A percentile compares a stretch with the other conserved stretches of the same genome.
Conservation (phyloP, 1,140 invertebrate species). For the Ptiloglossa arizonensis region DNA sequence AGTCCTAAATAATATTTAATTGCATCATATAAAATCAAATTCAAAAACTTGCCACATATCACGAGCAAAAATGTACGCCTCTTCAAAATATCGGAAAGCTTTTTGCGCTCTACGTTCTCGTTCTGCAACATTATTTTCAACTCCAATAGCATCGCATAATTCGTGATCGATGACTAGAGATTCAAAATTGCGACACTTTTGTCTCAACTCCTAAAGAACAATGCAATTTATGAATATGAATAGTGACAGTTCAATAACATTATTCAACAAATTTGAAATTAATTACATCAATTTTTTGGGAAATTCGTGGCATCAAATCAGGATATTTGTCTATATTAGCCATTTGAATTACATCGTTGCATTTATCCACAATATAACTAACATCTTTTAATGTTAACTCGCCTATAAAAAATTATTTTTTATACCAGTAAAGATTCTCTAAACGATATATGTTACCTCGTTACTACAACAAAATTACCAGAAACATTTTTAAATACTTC, state of each 20-base stretch:
- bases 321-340: conserved; percentile 65
- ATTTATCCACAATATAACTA: conserved; percentile 63
- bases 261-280: neutral
- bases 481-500: conserved; percentile 56
- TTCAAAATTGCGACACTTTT: conserved; percentile 45
- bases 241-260: neutral
- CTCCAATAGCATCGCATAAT: conserved; percentile 56
- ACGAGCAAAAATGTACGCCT: conserved; percentile 69
- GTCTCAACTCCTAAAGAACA: conserved; percentile 61
- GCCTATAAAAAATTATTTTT: conserved; percentile 43
- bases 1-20: neutral
- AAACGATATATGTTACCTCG: neutral
- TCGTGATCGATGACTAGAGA: conserved; percentile 48
- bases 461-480: conserved; percentile 42
- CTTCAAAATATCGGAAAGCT: conserved; percentile 70
- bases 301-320: conserved; percentile 48
- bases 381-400: conserved; percentile 66
- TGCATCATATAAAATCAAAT: neutral
- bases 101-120: conserved; percentile 59
- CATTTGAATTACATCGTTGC: conserved; percentile 68
- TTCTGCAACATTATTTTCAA: conserved; percentile 25
- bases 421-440: neutral
- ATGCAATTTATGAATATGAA: conserved; percentile 21
- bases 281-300: conserved; percentile 59
- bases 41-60: conserved; percentile 67